Conservation (phyloP, 2,888 invertebrate species). For the Cheilosia variabilis region DNA sequence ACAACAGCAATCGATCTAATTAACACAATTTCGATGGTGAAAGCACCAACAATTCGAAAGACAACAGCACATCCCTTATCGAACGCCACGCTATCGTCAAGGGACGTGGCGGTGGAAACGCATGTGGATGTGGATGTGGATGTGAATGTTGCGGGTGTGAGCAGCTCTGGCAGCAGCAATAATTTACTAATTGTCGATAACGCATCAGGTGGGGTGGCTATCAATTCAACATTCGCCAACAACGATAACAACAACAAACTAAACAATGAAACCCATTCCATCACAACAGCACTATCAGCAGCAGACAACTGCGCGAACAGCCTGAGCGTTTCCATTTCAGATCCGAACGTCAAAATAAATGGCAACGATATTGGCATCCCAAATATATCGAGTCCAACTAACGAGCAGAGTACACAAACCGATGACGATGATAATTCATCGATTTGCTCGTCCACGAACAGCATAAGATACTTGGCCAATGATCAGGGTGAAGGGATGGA, state of each 20-base stretch:
- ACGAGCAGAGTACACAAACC: constrained; percentile 76
- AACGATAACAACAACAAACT: constrained; percentile 42
- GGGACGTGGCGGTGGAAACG: constrained; percentile 56
- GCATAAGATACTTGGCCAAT: constrained; percentile 47
- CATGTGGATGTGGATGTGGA: constrained; percentile 26
- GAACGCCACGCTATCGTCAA: constrained; percentile 50
- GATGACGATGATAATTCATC: constrained; percentile 75
- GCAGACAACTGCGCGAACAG: constrained; percentile 27
- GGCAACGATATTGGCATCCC: constrained; percentile 45
- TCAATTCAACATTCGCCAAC: constrained; percentile 41
- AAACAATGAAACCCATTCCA: constrained; percentile 34
- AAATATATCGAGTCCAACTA: constrained; percentile 57
- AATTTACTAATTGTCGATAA: constrained; percentile 64
- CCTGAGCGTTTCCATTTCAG: constrained; percentile 40
- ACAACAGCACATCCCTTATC: constrained; percentile 56
- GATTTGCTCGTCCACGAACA: constrained; percentile 60
- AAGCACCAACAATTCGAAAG: constrained; percentile 59
- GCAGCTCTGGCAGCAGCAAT: constrained; percentile 7
- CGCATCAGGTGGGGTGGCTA: constrained; percentile 49
- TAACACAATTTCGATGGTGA: constrained; percentile 69
- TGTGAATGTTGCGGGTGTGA: constrained; percentile 22
- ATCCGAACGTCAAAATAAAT: constrained; percentile 41
- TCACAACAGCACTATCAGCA: constrained; percentile 28
- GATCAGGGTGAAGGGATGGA: constrained; percentile 33
- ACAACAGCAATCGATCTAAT: constrained; percentile 28